phyloP scores from a whole-genome alignment of 2,888 invertebrate species.

The Phyllotreta cruciferae region DNA sequence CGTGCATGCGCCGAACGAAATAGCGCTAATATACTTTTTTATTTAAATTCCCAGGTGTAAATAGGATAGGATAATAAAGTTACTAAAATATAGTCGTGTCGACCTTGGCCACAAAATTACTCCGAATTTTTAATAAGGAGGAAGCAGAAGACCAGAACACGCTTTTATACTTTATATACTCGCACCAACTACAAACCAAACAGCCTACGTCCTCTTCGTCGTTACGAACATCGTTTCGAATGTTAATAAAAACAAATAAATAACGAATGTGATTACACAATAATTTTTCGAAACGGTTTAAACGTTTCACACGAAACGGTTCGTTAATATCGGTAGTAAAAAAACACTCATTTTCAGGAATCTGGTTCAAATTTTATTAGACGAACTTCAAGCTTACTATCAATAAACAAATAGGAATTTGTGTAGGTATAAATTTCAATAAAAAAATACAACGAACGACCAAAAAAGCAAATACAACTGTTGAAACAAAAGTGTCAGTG shows the following conservation, averaged over 20 bases:
- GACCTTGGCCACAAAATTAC: conserved; percentile 32
- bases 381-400: too few relatives aligned
- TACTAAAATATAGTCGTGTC: conserved; percentile 27
- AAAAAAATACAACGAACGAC: conserved; percentile 5
- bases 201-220: conserved; percentile 22
- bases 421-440: too few relatives aligned
- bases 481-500: conserved; percentile 32
- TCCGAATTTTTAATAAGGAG: conserved; percentile 28
- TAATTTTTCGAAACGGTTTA: background rate
- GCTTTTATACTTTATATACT: conserved; percentile 22
- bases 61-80: conserved; percentile 22
- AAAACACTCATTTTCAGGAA: too few relatives aligned
- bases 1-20: background rate
- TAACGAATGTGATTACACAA: conserved; percentile 4
- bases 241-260: conserved; percentile 30
- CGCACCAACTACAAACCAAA: background rate
- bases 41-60: conserved; percentile 28
- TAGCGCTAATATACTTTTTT: conserved; percentile 5
- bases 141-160: conserved; percentile 27
- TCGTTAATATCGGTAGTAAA: conserved; percentile 2
- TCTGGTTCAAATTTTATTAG: too few relatives aligned
- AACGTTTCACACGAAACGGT: conserved; percentile 1
- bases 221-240: conserved; percentile 4
- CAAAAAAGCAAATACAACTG: conserved; percentile 29
- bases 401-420: too few relatives aligned